Percentiles rank a stretch among this genome's conserved stretches.
phyloP scores from a whole-genome alignment of 2,113 vertebrate species.

The Anarhynchus alexandrinus region DNA sequence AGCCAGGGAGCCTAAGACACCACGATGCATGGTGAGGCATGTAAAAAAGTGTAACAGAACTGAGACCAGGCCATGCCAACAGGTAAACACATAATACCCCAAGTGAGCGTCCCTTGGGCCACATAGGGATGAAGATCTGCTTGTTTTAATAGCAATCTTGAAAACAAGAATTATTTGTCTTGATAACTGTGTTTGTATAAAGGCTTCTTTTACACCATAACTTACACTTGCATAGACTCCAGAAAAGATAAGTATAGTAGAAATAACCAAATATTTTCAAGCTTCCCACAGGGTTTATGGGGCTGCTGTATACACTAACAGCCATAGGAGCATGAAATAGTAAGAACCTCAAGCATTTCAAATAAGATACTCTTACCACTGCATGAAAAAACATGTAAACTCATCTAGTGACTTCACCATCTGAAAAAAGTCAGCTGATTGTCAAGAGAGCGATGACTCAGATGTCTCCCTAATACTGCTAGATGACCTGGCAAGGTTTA shows the following conservation, averaged over 20 bases:
- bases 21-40: background rate
- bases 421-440: background rate
- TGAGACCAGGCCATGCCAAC: background rate
- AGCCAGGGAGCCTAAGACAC: background rate
- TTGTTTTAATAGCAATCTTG: background rate
- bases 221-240: background rate
- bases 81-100: background rate
- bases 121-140: background rate
- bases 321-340: background rate
- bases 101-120: background rate
- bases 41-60: background rate
- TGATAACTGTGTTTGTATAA: background rate
- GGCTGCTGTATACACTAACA: background rate
- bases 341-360: background rate
- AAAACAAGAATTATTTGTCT: background rate
- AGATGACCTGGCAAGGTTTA: slow-evolving; percentile 2
- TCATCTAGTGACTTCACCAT: background rate
- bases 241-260: background rate
- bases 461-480: background rate
- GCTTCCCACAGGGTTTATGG: background rate
- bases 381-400: background rate
- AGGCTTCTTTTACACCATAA: background rate
- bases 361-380: background rate
- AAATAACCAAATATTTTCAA: background rate
- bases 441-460: background rate